Base-by-base conservation (phyloP, 1,140 invertebrate genomes). In the Drosophila erecta region DNA sequence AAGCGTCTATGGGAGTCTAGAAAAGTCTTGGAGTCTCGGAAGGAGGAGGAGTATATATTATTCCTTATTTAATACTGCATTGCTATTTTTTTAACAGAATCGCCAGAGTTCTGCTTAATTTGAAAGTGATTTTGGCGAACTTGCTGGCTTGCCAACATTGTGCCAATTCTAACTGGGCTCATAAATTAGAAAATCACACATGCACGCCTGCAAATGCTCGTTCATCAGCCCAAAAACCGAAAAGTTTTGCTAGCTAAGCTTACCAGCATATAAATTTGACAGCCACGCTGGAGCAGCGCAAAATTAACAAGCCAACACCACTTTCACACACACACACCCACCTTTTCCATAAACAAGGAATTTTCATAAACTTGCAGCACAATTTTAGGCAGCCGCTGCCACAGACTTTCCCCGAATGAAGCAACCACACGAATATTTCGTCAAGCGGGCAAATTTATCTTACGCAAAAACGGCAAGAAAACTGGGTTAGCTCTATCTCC, bases 221-320 rank as follows among this genome's bases (percentile, higher is more conserved):
- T 81, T 81, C 50, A 59, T 76, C 54, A 55, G 74, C 58, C 71
- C 71, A 60, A 40, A 72, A 73, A 43, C 46, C 46, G 35, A 60
- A 81, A 85, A 85, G 64, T 86, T 76, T 86, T 75, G 50, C 70
- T 54, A 37, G 38, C 37, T 50, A 14, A 51, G 78, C 83, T 75
- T 87, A 86, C 81, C 81, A 83, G 83, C 81, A 87, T 87, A 86
- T 86, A 86, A 79, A 87, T 86, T 86, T 83, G 79, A 79, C 83
- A 87, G 83, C 40, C 37, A 44, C 60, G 54, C 35, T 53, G 49
- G 41, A 58, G 54, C 47, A 76, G 66, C 56, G 71, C 74, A 87
- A 83, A 87, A 87, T 87, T 83, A 87, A 83, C 84, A 87, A 87
- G 87, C 84, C 83, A 72, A 87, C 79, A 73, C 70, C 87, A 83